phyloP scores from a whole-genome alignment of 2,888 invertebrate genomes.

The Muscina levida region DNA sequence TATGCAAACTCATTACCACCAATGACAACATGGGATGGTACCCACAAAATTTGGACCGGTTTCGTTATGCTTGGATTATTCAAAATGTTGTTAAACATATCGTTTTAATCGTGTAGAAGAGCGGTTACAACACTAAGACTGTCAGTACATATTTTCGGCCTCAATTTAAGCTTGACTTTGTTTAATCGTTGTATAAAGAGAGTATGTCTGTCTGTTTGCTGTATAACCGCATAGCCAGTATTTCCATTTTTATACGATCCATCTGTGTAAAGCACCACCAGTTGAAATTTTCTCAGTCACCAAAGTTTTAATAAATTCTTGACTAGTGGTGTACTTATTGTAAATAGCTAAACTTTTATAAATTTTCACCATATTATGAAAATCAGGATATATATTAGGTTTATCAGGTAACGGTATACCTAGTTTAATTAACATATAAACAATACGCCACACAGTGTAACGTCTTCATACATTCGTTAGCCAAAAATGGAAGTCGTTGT shows the following conservation, averaged over 20 bases:
- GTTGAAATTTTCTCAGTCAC: too few relatives aligned
- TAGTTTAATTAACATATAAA: background rate
- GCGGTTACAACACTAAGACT: too few relatives aligned
- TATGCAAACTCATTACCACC: slow-evolving; percentile 24
- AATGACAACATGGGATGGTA: slow-evolving; percentile 23
- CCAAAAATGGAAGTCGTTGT: too few relatives aligned
- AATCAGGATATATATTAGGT: too few relatives aligned
- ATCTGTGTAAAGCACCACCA: too few relatives aligned
- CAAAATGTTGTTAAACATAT: too few relatives aligned
- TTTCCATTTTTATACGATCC: too few relatives aligned
- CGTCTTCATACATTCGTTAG: too few relatives aligned
- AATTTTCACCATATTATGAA: too few relatives aligned
- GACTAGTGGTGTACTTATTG: slow-evolving; percentile 18
- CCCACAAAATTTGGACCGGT: slow-evolving; percentile 10
- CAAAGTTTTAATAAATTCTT: background rate
- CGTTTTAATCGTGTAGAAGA: too few relatives aligned
- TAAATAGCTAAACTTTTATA: background rate
- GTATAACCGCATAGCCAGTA: background rate
- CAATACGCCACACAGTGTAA: background rate
- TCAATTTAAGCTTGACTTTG: background rate
- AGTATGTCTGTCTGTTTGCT: background rate
- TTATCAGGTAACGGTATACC: too few relatives aligned
- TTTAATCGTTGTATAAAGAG: slow-evolving; percentile 1
- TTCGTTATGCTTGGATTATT: too few relatives aligned
- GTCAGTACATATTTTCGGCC: slow-evolving; percentile 12